phyloP scores from a whole-genome alignment of 2,797 vertebrate species.

The Peromyscus eremicus region DNA sequence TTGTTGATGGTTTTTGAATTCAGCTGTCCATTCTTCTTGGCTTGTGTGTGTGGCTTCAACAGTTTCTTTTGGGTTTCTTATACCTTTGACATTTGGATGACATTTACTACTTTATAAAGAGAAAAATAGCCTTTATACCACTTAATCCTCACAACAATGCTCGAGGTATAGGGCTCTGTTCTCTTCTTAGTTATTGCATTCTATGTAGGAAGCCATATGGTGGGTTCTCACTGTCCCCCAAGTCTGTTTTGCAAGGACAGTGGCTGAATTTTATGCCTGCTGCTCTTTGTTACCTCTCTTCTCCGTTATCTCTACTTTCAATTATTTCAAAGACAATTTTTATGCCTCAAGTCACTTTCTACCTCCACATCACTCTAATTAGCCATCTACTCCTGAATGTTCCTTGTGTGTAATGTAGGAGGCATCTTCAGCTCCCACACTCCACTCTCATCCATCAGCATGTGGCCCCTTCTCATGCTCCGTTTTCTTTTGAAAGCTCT shows the following conservation, averaged over 20 bases:
- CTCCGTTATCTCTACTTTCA: neutral
- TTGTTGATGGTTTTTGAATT: too few species aligned
- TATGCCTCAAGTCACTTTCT: constrained; percentile 7
- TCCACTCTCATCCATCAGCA: too few species aligned
- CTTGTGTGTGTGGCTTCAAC: too few species aligned
- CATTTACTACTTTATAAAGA: neutral
- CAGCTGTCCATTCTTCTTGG: too few species aligned
- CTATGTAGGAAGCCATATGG: rapidly evolving
- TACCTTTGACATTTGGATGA: constrained; percentile 26
- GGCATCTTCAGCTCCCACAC: neutral
- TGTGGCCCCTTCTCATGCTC: neutral
- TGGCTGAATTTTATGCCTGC: neutral
- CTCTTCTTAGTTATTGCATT: neutral
- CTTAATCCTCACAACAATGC: neutral
- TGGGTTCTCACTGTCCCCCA: neutral
- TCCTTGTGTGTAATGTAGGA: neutral
- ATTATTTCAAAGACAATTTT: neutral
- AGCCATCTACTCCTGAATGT: neutral
- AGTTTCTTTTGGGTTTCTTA: constrained; percentile 9
- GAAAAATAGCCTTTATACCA: neutral
- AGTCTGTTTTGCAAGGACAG: neutral
- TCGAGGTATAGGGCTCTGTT: neutral
- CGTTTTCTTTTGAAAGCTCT: rapidly evolving
- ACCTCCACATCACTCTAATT: neutral
- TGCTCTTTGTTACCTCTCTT: neutral